phyloP scores from a whole-genome alignment of 2,888 invertebrate genomes.

The Laothoe populi region DNA sequence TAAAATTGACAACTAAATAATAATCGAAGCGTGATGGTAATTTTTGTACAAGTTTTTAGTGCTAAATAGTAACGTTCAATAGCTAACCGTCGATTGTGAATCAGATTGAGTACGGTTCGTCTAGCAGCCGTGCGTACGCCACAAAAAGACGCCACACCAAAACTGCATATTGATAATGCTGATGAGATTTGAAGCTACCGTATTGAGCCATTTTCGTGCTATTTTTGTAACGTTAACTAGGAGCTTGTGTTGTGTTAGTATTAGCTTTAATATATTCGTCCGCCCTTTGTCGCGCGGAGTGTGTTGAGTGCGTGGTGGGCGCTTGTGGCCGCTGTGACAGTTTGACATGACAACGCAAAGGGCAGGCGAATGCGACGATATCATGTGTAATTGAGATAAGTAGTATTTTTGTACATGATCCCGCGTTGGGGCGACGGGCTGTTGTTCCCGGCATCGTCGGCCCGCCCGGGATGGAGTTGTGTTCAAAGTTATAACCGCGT shows the following conservation, averaged over 20 bases:
- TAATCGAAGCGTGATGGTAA: constrained; percentile 68
- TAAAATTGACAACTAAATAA: constrained; percentile 77
- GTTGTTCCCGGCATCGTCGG: constrained; percentile 40
- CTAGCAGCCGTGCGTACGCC: constrained; percentile 39
- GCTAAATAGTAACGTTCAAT: constrained; percentile 39
- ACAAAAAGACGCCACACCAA: constrained; percentile 63
- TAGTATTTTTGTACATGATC: constrained; percentile 67
- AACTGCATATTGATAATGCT: constrained; percentile 66
- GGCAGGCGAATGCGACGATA: constrained; percentile 60
- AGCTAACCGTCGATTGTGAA: constrained; percentile 46
- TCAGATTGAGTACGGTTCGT: constrained; percentile 40
- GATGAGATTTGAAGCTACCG: constrained; percentile 71
- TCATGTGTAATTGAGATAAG: constrained; percentile 61
- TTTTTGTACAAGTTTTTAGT: constrained; percentile 75
- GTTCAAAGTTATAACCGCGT: constrained; percentile 67
- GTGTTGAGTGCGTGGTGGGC: background rate
- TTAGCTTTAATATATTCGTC: constrained; percentile 53
- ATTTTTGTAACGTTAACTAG: constrained; percentile 78
- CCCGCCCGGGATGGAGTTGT: constrained; percentile 47
- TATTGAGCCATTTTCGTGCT: constrained; percentile 78
- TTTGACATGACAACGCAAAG: constrained; percentile 37
- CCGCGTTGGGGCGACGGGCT: constrained; percentile 42
- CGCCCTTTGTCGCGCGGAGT: constrained; percentile 15
- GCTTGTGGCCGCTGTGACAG: background rate
- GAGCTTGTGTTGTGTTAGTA: constrained; percentile 82